phyloP scores from a whole-genome alignment of 2,888 invertebrate genomes.

The Syritta pipiens region DNA sequence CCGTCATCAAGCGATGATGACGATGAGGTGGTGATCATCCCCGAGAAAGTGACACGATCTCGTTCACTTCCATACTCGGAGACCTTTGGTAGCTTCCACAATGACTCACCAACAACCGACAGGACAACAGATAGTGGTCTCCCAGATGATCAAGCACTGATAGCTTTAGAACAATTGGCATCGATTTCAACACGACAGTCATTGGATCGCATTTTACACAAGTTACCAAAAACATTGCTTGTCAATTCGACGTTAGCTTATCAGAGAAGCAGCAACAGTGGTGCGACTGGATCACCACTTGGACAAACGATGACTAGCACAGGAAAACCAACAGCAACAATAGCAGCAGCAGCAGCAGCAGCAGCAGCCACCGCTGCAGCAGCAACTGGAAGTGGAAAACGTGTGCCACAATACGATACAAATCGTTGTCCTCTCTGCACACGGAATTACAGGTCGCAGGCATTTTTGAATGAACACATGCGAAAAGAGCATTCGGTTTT shows the following conservation, averaged over 20 bases:
- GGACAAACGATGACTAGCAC: background rate
- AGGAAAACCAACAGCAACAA: background rate
- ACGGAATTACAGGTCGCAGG: constrained; percentile 78
- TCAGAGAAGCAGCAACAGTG: constrained; percentile 1
- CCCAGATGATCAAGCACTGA: constrained; percentile 72
- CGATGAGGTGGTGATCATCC: constrained; percentile 12
- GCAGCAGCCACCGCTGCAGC: background rate
- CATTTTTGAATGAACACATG: constrained; percentile 79
- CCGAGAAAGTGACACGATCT: background rate
- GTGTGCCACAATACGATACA: constrained; percentile 74
- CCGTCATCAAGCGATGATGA: constrained; percentile 37
- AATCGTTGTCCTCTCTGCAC: constrained; percentile 78
- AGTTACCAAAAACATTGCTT: constrained; percentile 73
- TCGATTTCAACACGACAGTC: constrained; percentile 75
- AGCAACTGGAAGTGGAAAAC: constrained; percentile 66
- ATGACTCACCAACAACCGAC: background rate
- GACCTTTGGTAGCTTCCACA: background rate
- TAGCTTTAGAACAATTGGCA: constrained; percentile 77
- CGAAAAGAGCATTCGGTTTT: constrained; percentile 78
- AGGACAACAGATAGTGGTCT: constrained; percentile 13
- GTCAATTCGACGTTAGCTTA: constrained; percentile 68
- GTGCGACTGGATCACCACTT: background rate
- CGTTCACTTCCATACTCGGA: background rate
- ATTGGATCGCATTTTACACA: constrained; percentile 74
- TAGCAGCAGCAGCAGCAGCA: background rate